A percentile compares a stretch with the other conserved stretches of the same genome.
phyloP scores from a whole-genome alignment of 2,888 invertebrate genomes.

The Epicampocera succincta region DNA sequence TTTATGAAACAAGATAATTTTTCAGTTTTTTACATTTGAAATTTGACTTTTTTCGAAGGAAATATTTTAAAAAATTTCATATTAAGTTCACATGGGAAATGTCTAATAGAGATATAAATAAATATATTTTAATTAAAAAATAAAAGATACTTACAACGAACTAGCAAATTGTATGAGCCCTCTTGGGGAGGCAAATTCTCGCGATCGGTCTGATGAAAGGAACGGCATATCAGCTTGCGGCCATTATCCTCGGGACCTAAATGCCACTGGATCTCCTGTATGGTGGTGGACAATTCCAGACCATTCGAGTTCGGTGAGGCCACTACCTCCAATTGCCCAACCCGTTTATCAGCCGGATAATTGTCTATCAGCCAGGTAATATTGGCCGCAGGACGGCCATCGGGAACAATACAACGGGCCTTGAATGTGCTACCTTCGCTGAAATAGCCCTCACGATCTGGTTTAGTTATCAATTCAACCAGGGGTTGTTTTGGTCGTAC shows the following conservation, averaged over 20 bases:
- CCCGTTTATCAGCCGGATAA: slow-evolving; percentile 84
- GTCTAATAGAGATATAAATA: no score
- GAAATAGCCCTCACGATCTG: slow-evolving; percentile 77
- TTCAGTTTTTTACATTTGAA: no score
- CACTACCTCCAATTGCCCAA: slow-evolving; percentile 83
- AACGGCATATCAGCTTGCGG: slow-evolving; percentile 85
- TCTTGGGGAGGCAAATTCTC: slow-evolving; percentile 78
- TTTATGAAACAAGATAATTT: no score
- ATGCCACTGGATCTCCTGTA: slow-evolving; percentile 85
- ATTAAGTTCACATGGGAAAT: not conserved
- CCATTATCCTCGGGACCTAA: slow-evolving; percentile 86
- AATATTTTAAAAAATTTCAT: no score
- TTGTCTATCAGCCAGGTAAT: slow-evolving; percentile 88
- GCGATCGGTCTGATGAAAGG: slow-evolving; percentile 83
- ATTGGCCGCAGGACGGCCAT: slow-evolving; percentile 89
- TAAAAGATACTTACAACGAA: slow-evolving; percentile 83
- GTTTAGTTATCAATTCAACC: slow-evolving; percentile 75
- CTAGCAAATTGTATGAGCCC: slow-evolving; percentile 81
- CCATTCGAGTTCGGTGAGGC: slow-evolving; percentile 82
- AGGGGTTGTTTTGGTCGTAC: slow-evolving; percentile 80
- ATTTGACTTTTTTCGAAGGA: no score
- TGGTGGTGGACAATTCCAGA: slow-evolving; percentile 85
- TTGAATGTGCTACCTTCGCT: slow-evolving; percentile 84
- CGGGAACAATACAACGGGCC: slow-evolving; percentile 86
- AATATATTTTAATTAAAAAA: no score